Percentiles rank a stretch among this genome's conserved stretches.
These are phyloP conservation scores for Hucho hucho DNA, from an alignment of 2,113 vertebrate species.

Conservation along the genomic window DNA sequence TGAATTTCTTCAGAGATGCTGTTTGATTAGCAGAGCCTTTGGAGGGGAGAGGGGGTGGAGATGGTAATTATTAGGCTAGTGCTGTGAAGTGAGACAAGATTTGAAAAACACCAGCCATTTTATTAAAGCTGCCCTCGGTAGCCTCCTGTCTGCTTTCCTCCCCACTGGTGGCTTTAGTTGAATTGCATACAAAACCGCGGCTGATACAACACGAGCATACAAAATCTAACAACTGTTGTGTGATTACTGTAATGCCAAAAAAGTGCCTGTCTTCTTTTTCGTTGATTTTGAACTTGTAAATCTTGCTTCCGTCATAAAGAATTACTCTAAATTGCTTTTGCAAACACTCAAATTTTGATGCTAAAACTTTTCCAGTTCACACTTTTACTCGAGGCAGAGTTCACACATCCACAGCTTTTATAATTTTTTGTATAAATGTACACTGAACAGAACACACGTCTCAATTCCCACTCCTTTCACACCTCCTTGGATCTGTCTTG, in stretches of 20 bases:
- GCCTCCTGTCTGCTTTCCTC: too few relatives aligned
- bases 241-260: too few relatives aligned
- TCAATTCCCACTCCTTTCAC: slow-evolving; percentile 53
- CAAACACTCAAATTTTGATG: background rate
- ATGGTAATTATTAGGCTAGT: background rate
- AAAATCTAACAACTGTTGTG: too few relatives aligned
- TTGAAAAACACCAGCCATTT: too few relatives aligned
- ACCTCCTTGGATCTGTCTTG: slow-evolving; percentile 23
- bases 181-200: background rate
- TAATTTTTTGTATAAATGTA: slow-evolving; percentile 31
- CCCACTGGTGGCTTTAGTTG: background rate
- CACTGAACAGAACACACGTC: slow-evolving; percentile 32
- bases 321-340: background rate
- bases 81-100: background rate
- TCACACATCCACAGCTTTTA: slow-evolving; percentile 25
- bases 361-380: background rate
- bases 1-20: background rate
- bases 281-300: too few relatives aligned
- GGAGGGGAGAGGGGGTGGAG: background rate
- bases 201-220: too few relatives aligned
- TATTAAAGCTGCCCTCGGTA: too few relatives aligned
- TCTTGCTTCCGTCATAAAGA: background rate
- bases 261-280: too few relatives aligned
- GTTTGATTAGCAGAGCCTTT: background rate
- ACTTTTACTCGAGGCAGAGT: too few relatives aligned